A percentile compares a stretch with the other conserved stretches of the same genome.
phyloP scores from a whole-genome alignment of 2,797 vertebrate genomes.

The Adelosebastes latens region DNA sequence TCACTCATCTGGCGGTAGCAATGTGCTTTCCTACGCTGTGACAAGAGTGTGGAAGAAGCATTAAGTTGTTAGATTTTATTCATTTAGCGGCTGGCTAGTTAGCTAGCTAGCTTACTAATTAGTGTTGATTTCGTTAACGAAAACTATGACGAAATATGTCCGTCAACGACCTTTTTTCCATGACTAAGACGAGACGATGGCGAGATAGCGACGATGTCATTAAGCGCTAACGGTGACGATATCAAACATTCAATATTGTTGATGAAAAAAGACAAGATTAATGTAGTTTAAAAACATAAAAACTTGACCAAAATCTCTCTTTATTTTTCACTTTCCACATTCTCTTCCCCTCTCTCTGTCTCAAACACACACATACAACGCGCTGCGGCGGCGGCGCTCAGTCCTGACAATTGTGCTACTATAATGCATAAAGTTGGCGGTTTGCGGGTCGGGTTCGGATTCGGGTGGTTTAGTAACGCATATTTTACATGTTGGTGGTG shows the following conservation, averaged over 20 bases:
- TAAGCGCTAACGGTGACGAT: background rate
- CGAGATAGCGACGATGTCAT: background rate
- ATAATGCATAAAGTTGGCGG: background rate
- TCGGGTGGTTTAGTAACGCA: no score
- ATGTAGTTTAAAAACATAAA: background rate
- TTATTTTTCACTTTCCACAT: background rate
- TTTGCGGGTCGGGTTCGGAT: accelerated
- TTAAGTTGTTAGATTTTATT: no score
- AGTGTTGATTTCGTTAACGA: background rate
- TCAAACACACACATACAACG: background rate
- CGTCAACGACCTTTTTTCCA: accelerated
- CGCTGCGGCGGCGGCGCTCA: background rate
- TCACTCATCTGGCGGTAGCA: no score
- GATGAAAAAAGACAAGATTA: background rate
- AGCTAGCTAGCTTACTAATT: background rate
- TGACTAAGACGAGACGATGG: no score
- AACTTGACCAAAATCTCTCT: background rate
- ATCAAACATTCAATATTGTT: background rate
- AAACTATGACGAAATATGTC: no score
- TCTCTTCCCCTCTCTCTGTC: background rate
- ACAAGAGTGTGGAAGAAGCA: no score
- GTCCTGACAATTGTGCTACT: background rate
- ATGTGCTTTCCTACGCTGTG: no score
- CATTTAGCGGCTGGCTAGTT: no score
- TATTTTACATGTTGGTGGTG: background rate